Evolutionary conservation across 2,113 vertebrate genomes (phyloP).

Genomic region (Neopipo cinnamomea): DNA sequence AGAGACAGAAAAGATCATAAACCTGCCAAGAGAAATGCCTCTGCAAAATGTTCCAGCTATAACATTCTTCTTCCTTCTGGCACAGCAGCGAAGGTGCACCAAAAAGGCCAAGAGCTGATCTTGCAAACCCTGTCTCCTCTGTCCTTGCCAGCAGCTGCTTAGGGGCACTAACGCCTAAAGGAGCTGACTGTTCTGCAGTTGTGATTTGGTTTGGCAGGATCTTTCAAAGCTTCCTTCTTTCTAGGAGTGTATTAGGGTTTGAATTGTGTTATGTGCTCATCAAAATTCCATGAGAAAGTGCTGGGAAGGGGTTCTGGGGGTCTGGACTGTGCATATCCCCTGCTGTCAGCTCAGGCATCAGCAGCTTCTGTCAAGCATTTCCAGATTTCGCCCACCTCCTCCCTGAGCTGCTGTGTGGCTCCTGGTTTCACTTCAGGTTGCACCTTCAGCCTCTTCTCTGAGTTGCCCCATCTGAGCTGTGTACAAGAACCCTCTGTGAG

Average conservation of each 20-base stretch:
- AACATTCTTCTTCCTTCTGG: neutral
- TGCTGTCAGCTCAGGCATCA: neutral
- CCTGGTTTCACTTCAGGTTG: neutral
- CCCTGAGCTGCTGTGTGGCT: neutral
- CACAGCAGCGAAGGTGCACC: neutral
- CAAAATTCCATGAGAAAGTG: neutral
- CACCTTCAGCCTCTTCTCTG: neutral
- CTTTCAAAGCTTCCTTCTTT: neutral
- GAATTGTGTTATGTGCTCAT: neutral
- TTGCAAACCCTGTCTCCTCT: neutral
- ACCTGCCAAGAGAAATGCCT: slow-evolving; percentile 10
- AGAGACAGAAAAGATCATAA: slow-evolving; percentile 44
- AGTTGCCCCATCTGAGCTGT: neutral
- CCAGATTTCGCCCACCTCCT: neutral
- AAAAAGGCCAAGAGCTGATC: neutral
- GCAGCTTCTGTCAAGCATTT: neutral
- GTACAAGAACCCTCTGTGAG: neutral
- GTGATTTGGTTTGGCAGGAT: neutral
- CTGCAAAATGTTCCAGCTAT: slow-evolving; percentile 1
- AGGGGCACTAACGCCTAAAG: neutral
- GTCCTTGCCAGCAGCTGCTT: neutral
- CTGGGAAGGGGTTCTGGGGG: neutral
- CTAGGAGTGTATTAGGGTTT: neutral
- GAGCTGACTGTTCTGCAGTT: neutral
- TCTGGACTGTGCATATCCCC: neutral